Base-by-base conservation (phyloP, 2,797 vertebrate genomes). In the Bovichtus diacanthus region DNA sequence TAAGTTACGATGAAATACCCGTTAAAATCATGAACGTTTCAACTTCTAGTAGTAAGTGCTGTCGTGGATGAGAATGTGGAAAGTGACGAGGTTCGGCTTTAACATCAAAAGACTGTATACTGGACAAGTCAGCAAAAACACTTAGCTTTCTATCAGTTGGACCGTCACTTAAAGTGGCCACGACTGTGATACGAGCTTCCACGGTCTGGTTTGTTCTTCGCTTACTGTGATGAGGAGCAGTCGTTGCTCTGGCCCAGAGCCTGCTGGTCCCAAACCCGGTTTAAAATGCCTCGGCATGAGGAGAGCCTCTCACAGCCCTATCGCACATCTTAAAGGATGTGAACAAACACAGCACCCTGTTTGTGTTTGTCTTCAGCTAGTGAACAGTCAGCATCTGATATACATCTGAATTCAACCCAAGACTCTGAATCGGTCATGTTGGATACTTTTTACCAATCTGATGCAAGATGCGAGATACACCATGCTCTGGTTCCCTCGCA, bases 201-300 rank as follows among this genome's bases (percentile, higher is more conserved):
- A 31, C 15, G 69, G 47, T 73, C 25, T 39, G 38, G 29, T 64
- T 61, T 60, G 44, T 64, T 46, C 39, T 59, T 25, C 53, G 38
- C 59, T 64, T 59, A 65, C 66, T 72, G 25, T 76, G 85, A 85
- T 73, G 58, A 31, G 77, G 43, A 74, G 68, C 90, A 87, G 85
- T 72, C 47, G n/a, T n/a, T n/a, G n/a, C n/a, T n/a, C n/a, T n/a
- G 87, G 86, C 82, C 23, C 9, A 2, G 31, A 80, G 80, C 85
- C 85, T 78, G 74, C 49, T 90, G 79, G 46, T 77, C 51, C 62
- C 1, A 46, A 43, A 73, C 76, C 81, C 76, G 82, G 71, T 86
- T 80, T 81, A 36, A 75, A 83, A 70, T 50, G 53, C 36, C 36
- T 78, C 82, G 74, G 74, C 66, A 68, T 51, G 43, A 49, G 64